phyloP scores from a whole-genome alignment of 1,140 invertebrate species.

The Pseudomyrmex dendroicus region DNA sequence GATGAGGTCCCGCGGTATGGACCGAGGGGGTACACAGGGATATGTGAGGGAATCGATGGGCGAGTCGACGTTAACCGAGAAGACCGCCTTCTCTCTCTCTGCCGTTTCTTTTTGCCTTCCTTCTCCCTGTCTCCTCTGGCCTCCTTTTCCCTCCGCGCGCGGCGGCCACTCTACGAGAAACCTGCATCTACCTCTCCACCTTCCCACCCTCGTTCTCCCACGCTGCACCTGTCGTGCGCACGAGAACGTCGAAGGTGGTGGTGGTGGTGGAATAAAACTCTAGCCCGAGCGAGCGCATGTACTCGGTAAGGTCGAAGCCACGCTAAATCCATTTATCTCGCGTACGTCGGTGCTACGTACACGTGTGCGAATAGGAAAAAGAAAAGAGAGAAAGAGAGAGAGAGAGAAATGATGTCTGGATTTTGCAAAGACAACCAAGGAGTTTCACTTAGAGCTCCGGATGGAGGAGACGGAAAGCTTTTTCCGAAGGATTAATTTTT shows the following conservation, averaged over 20 bases:
- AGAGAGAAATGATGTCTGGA: conserved; percentile 5
- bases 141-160: conserved; percentile 51
- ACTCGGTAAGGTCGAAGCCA: conserved; percentile 76
- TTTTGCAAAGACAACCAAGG: conserved; percentile 6
- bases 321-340: conserved; percentile 81
- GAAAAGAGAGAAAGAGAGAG: not conserved
- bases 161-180: conserved; percentile 27
- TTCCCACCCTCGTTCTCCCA: conserved; percentile 77
- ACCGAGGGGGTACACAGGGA: conserved; percentile 39
- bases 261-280: conserved; percentile 73
- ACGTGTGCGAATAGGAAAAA: conserved; percentile 39
- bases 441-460: not conserved
- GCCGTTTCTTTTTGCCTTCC: conserved; percentile 47
- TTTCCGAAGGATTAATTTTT: not conserved
- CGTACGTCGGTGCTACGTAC: conserved; percentile 36
- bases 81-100: conserved; percentile 80
- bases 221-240: conserved; percentile 83
- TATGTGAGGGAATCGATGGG: conserved; percentile 78
- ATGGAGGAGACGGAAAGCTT: not conserved
- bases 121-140: conserved; percentile 59
- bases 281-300: conserved; percentile 74
- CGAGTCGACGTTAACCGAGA: conserved; percentile 80
- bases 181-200: conserved; percentile 39
- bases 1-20: conserved; percentile 64
- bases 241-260: conserved; percentile 64